Evolutionary conservation across 1,140 invertebrate genomes (phyloP), one percentile per base, ranked within the genome.

Genomic region (Cyclina sinensis): DNA sequence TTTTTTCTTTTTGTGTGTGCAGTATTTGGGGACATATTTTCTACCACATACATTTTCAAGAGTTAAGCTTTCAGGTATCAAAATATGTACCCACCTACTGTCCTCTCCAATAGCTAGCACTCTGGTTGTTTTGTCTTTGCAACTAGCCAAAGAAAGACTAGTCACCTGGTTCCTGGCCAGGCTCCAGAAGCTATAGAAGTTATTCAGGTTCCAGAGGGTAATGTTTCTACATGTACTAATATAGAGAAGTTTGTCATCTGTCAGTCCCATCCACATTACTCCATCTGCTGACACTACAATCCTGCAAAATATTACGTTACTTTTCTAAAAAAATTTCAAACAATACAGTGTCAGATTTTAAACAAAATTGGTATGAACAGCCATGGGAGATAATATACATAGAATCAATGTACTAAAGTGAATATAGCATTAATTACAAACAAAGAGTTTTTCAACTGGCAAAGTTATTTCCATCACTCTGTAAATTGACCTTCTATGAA

Each of bases 251-350:
- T 94, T 93, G 68, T 95, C 94, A 89, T 95, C 94, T 4, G 94
- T 95, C 14, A 95, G 89, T 12, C 94, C 94, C 93, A 95, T 95
- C 95, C 95, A 95, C 86, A 94, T 76, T 11, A 95, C 76, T 16
- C 94, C 95, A 62, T 94, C 92, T 14, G 91, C 83, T 24, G 94
- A 94, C n/a, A 94, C 92, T 1, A 93, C 93, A 76, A 93, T 73
- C 86, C 94, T 94, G 78, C 27, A 62, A 27, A 30, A 35, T 54
- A 24, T 39, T n/a, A n/a, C n/a, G n/a, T n/a, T n/a, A n/a, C n/a
- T n/a, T n/a, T n/a, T n/a, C n/a, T n/a, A n/a, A n/a, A n/a, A n/a
- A n/a, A n/a, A n/a, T n/a, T n/a, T n/a, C n/a, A n/a, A n/a, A n/a
- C n/a, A n/a, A n/a, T n/a, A n/a, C n/a, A n/a, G n/a, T n/a, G n/a